Base-by-base conservation (phyloP, 1,140 invertebrate genomes). In the Saxidomus purpurata region DNA sequence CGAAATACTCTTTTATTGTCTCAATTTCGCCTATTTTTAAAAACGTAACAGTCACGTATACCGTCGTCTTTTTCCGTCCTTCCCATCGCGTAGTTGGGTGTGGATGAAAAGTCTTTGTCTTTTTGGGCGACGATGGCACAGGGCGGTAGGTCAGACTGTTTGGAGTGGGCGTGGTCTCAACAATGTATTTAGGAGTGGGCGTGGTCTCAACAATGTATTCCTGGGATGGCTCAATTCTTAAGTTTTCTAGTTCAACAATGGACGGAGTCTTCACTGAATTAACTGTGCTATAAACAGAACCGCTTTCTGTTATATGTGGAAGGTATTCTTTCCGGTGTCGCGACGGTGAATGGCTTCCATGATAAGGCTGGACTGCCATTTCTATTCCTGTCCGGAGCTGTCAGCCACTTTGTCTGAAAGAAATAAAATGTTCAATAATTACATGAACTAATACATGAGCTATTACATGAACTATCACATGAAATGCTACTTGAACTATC, bases 21-120 rank as follows among this genome's bases (percentile, higher is more conserved):
- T 95, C 94, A 17, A 95, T 94, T 87, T 95, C 94, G 0, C 94
- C 94, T 22, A 95, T 92, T 79, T 95, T 95, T 3, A 95, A 91
- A 76, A 95, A 95, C 13, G 94, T 92, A 8, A 95, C 92, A 31
- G 93, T 92, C 17, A 95, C 55, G 49, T 92, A 92, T 15, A 95
- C 94, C 55, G 76, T 77, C 40, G 89, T 69, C 71, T 63, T 59
- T 67, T 79, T 36, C 43, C 87, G 25, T 71, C 77, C 47, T 55
- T 85, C 81, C 82, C 84, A 77, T 31, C 59, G 22, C 40, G 81
- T 40, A 63, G 82, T 43, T 67, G 77, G 28, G 74, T 90, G 83
- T 69, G 85, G 71, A 6, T 63, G 22, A 52, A 28, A 77, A 1
- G 85, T 34, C 22, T 61, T 34, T n/a, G 40, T 38, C 31, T 74